Evolutionary conservation across 2,797 vertebrate genomes (phyloP).

Genomic region (Spondyliosoma cantharus): DNA sequence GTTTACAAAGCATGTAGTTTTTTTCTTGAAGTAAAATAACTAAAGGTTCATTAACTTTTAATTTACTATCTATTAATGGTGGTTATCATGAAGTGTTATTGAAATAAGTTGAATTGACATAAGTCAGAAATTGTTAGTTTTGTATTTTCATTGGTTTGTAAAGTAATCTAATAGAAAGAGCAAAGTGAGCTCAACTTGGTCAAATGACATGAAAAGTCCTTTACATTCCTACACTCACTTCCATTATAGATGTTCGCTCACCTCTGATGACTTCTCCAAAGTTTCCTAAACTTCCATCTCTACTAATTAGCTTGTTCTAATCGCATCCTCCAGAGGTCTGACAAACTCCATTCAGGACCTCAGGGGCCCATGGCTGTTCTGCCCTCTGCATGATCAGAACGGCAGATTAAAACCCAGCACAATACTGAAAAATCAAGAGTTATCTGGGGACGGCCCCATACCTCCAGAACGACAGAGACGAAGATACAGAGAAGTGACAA

Average conservation of each 20-base stretch:
- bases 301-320: slow-evolving; percentile 84
- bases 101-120: neutral
- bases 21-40: no score
- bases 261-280: slow-evolving; percentile 68
- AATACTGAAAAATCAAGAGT: slow-evolving; percentile 76
- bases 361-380: slow-evolving; percentile 70
- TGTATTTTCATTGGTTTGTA: neutral
- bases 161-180: neutral
- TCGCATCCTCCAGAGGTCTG: slow-evolving; percentile 75
- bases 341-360: slow-evolving; percentile 74
- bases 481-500: slow-evolving; percentile 20
- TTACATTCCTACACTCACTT: neutral
- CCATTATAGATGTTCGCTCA: slow-evolving; percentile 12
- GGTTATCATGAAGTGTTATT: no score
- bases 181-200: neutral
- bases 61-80: no score
- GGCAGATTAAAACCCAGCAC: slow-evolving; percentile 63
- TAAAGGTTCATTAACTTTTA: no score
- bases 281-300: slow-evolving; percentile 67
- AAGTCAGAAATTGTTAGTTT: neutral
- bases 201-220: neutral
- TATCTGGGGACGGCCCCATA: slow-evolving; percentile 37
- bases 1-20: no score
- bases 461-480: slow-evolving; percentile 9
- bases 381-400: slow-evolving; percentile 70